Evolutionary conservation across 2,797 vertebrate genomes (phyloP).

Genomic region (Coregonus ussuriensis): DNA sequence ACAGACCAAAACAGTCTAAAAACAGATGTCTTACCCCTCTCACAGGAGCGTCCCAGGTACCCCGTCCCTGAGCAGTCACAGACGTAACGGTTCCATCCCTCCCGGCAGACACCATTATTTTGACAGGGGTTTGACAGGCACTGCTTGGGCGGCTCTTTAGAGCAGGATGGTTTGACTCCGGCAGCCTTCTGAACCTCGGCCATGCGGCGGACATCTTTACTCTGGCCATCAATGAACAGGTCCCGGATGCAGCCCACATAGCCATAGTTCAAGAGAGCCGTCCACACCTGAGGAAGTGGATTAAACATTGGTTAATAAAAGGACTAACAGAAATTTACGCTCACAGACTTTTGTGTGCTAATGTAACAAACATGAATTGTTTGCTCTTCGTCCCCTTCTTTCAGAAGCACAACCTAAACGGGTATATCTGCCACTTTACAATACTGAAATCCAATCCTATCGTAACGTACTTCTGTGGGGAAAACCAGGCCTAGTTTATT

Average conservation of each 20-base stretch:
- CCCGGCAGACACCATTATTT: constrained; percentile 93
- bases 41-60: constrained; percentile 92
- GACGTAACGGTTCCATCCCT: constrained; percentile 98
- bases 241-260: constrained; percentile 97
- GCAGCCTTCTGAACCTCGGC: constrained; percentile 93
- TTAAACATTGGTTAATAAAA: neutral
- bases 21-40: constrained; percentile 84
- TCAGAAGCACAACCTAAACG: too few relatives aligned
- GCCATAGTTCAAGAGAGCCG: constrained; percentile 95
- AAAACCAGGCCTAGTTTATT: constrained; percentile 92
- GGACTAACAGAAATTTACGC: too few relatives aligned
- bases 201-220: constrained; percentile 94
- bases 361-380: too few relatives aligned
- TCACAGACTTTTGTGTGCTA: too few relatives aligned
- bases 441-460: too few relatives aligned
- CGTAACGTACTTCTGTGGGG: constrained; percentile 80
- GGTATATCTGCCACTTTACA: too few relatives aligned
- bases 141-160: constrained; percentile 92
- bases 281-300: constrained; percentile 81
- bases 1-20: neutral
- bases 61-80: constrained; percentile 97
- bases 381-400: too few relatives aligned
- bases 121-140: constrained; percentile 97
- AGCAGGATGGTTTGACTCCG: constrained; percentile 96
- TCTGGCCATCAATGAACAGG: constrained; percentile 97